Evolutionary conservation across 2,888 invertebrate genomes (phyloP), one percentile per base, ranked within the genome.

Genomic region (Idaea biselata): DNA sequence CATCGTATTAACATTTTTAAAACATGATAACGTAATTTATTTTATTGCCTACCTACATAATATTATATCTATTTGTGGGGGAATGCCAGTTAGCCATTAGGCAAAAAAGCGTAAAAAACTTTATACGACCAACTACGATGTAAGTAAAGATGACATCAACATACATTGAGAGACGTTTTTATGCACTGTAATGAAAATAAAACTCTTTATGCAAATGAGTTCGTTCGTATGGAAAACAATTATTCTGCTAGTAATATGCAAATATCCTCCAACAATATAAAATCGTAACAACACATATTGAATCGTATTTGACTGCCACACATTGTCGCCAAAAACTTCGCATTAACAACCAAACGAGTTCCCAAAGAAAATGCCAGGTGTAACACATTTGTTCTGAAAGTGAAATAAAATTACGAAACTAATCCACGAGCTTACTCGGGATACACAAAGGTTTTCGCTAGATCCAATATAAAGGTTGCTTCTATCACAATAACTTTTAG

Each of bases 291-390:
- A 14, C 44, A 14, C 14, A 3, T 44, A 14, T 44, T 44, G 44
- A 8, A 44, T 44, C 0, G 14, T 14, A 44, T 44, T 11, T 7
- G 14, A 44, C 44, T 14, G 44, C 44, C 11, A 44, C 44, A 44
- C 11, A 44, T 44, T 44, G 62, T 62, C 64, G 33, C 60, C 55
- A 54, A 62, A 53, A 57, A 56, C 56, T 32, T 57, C 32, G n/a
- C 32, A 57, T 60, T 33, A 57, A 63, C 59, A 63, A 60, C 17
- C 31, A 66, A 61, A 55, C 60, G 59, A 60, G 58, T 58, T 62
- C 58, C 44, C 7, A n/a, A 33, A 25, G 59, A 63, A 63, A 58
- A 56, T 56, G 56, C 33, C 18, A 58, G 58, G 16, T 55, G 56
- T 64, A 59, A 44, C 16, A 6, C n/a, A 59, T 44, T n/a, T 53